phyloP scores from a whole-genome alignment of 2,888 invertebrate species.

The Euclidia mi region DNA sequence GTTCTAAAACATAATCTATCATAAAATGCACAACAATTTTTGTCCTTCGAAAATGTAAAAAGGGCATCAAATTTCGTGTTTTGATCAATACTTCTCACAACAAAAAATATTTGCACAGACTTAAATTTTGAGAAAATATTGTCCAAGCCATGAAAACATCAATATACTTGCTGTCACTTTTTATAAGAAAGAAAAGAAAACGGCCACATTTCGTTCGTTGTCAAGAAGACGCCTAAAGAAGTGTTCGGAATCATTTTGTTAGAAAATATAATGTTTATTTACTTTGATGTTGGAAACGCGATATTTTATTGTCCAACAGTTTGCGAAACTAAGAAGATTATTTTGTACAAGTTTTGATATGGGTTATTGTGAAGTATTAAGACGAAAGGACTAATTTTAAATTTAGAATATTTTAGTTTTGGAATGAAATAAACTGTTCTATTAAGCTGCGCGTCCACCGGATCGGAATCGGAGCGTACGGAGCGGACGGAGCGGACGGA shows the following conservation, averaged over 20 bases:
- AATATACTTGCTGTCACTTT: constrained; percentile 39
- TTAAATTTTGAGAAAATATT: constrained; percentile 43
- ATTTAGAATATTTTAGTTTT: no score
- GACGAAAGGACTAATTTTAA: no score
- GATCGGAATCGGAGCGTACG: no score
- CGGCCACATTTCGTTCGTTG: constrained; percentile 28
- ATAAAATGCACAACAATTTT: no score
- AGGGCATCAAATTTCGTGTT: no score
- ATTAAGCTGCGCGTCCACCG: no score
- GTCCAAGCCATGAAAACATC: constrained; percentile 27
- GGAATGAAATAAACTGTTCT: no score
- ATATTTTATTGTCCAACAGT: constrained; percentile 23
- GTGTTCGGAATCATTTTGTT: constrained; percentile 38
- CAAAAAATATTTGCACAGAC: constrained; percentile 23
- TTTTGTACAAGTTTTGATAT: constrained; percentile 25
- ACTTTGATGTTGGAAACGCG: constrained; percentile 31
- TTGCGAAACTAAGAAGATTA: constrained; percentile 28
- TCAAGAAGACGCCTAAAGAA: constrained; percentile 22
- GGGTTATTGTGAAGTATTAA: no score
- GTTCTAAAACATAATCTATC: no score
- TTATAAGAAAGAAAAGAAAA: constrained; percentile 29
- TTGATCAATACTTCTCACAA: no score
- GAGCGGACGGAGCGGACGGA: no score
- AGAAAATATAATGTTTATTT: constrained; percentile 42
- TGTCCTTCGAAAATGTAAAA: no score